Evolutionary conservation across 2,797 vertebrate genomes (phyloP).

Genomic region (Cyclopterus lumpus): DNA sequence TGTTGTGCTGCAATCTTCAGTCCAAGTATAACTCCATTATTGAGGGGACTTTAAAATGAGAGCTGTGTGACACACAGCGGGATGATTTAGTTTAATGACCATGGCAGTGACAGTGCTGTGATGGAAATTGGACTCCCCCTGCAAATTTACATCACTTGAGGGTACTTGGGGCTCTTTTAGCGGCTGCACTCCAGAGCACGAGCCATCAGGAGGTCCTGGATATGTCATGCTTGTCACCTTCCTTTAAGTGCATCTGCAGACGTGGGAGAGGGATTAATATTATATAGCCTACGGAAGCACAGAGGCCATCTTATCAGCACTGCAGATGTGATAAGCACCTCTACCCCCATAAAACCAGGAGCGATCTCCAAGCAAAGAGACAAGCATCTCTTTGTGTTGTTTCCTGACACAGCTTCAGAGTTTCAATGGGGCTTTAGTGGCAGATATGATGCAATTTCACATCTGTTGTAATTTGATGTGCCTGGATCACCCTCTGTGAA

Average conservation of each 20-base stretch:
- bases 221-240: constrained; percentile 88
- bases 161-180: constrained; percentile 84
- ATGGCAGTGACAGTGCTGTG: constrained; percentile 84
- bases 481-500: constrained; percentile 80
- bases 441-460: constrained; percentile 80
- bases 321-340: constrained; percentile 82
- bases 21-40: constrained; percentile 84
- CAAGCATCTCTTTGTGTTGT: constrained; percentile 82
- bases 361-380: constrained; percentile 77
- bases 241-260: constrained; percentile 85
- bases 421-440: constrained; percentile 76
- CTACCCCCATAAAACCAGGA: constrained; percentile 76
- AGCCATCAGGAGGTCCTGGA: constrained; percentile 89
- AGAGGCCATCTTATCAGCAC: constrained; percentile 82
- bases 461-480: constrained; percentile 83
- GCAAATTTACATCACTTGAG: constrained; percentile 85
- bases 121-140: constrained; percentile 85
- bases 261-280: constrained; percentile 88
- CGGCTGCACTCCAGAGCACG: constrained; percentile 80
- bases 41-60: constrained; percentile 80
- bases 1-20: constrained; percentile 78
- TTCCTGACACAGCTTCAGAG: constrained; percentile 65
- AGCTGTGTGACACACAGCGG: constrained; percentile 81
- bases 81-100: constrained; percentile 88
- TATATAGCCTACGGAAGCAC: constrained; percentile 85